Base-by-base conservation (phyloP, 2,888 invertebrate genomes). In the Galerucella calmariensis region DNA sequence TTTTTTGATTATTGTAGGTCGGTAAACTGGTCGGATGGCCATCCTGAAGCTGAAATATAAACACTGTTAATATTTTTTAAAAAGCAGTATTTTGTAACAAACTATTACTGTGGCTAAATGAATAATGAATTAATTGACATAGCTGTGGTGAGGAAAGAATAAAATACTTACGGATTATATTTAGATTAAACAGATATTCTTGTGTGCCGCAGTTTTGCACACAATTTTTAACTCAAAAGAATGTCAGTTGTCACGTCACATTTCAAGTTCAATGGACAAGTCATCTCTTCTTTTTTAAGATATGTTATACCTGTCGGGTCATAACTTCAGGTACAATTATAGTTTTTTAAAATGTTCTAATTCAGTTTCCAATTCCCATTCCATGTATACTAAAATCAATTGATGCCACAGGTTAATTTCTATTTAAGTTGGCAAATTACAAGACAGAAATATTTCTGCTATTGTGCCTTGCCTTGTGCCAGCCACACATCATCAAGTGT, bases 1-100 rank as follows among this genome's bases (percentile, higher is more conserved):
- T 91, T 99, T 99, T 91, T 99, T 98, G 81, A 98, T 93, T 88
- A 98, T 96, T 86, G 91, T 93, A 48, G 96, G 95, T 88, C 95
- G 93, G 86, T 95, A 95, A 79, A 95, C 94, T 83, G 97, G 97
- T 89, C 95, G 91, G 87, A 96, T 95, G 87, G 96, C 94, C 95
- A 95, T 95, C 89, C 90, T 94, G 87, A 69, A 78, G 72, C 83
- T 82, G 75, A 75, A 84, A 82, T 74, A 75, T 73, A 81, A 81
- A 72, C 72, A 72, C n/a, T 11, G 27, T 46, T 69, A 53, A 53
- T 6, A 0, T 53, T 53, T n/a, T 16, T 56, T 2, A 10, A 16
- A 10, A 20, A 16, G 8, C 5, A 16, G 8, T 9, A 9, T 16
- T 51, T n/a, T 56, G 20, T 41, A 11, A 12, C 0, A 46, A 16